Percentiles rank a stretch among this genome's conserved stretches.
Conservation (phyloP, 2,113 vertebrate genomes). For the Puntigrus tetrazona region DNA sequence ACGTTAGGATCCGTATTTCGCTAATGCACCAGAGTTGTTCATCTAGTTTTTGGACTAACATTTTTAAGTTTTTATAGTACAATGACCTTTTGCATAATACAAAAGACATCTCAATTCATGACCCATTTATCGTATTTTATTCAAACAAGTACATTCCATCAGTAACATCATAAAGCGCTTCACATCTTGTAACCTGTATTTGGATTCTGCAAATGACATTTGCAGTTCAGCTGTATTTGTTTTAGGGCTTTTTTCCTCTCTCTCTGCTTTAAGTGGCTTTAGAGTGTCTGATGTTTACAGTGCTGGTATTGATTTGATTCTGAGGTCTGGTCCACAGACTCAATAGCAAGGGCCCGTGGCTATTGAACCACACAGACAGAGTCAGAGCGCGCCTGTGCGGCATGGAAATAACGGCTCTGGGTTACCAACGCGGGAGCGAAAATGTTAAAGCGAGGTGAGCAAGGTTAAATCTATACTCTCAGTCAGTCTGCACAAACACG, state of each 20-base stretch:
- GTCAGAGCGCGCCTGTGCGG: constrained; percentile 13
- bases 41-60: not conserved
- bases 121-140: not conserved
- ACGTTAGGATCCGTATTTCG: too few relatives aligned
- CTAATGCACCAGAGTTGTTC: too few relatives aligned
- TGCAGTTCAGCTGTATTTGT: constrained; percentile 9
- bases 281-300: constrained; percentile 43
- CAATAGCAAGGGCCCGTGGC: constrained; percentile 53
- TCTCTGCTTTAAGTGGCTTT: constrained; percentile 12
- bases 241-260: constrained; percentile 19
- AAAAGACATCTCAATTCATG: not conserved
- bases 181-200: not conserved
- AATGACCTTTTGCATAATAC: not conserved
- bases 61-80: not conserved
- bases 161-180: not conserved
- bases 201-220: constrained; percentile 4
- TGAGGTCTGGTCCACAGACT: constrained; percentile 48
- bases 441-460: constrained; percentile 51
- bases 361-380: constrained; percentile 50
- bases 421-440: constrained; percentile 43
- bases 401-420: constrained; percentile 48
- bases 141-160: not conserved
- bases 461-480: constrained; percentile 59
- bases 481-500: constrained; percentile 42
- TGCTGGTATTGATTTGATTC: constrained; percentile 56